Evolutionary conservation across 2,888 invertebrate species (phyloP).

Genomic region (Polydrusus tereticollis): DNA sequence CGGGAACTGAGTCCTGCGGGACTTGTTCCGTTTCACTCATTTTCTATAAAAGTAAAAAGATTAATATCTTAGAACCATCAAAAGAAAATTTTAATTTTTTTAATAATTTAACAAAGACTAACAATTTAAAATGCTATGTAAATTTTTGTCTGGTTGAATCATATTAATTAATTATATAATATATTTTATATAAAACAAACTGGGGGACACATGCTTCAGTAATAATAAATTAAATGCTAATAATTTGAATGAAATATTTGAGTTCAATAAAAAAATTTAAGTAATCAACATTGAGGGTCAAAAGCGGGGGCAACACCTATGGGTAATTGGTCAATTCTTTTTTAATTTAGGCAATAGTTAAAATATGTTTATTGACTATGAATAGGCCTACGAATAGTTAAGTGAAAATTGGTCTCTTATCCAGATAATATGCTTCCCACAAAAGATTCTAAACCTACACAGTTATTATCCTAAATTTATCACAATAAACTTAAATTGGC

Average conservation of each 20-base stretch:
- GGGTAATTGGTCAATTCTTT: conserved; percentile 8
- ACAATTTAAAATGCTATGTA: no score
- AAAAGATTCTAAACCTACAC: conserved; percentile 4
- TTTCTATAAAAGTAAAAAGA: conserved; percentile 35
- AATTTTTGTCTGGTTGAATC: no score
- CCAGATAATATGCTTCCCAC: conserved; percentile 7
- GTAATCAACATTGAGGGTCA: background rate
- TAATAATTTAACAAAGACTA: no score
- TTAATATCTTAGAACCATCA: no score
- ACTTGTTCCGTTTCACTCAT: conserved; percentile 50
- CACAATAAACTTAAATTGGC: background rate
- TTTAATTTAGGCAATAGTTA: background rate
- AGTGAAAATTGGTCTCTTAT: conserved; percentile 6
- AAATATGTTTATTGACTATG: conserved; percentile 14
- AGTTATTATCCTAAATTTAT: conserved; percentile 3
- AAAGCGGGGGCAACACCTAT: background rate
- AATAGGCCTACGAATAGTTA: conserved; percentile 13
- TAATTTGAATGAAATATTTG: no score
- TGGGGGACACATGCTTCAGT: no score
- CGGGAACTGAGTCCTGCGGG: conserved; percentile 55
- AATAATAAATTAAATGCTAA: no score
- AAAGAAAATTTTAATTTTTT: no score
- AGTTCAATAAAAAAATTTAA: conserved; percentile 1
- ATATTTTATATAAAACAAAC: no score
- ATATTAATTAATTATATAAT: no score